These are phyloP conservation scores for Acanthiza pusilla DNA, from an alignment of 2,797 vertebrate genomes.

Conservation along the genomic window DNA sequence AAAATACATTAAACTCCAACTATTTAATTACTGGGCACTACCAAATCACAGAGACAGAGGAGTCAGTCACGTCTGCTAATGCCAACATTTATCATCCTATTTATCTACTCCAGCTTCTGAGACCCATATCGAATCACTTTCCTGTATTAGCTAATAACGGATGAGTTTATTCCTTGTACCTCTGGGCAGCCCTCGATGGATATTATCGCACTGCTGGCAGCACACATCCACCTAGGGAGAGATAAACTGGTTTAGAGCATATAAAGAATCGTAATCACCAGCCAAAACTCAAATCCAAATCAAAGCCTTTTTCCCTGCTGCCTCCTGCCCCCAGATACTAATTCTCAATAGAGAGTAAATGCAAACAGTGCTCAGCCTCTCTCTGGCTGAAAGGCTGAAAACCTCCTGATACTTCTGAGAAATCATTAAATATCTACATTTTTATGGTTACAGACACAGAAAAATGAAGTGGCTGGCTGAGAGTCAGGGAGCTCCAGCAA, in stretches of 20 bases:
- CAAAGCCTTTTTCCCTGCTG: not conserved
- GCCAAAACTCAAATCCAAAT: conserved; percentile 4
- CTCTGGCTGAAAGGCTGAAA: not conserved
- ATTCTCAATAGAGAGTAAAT: not conserved
- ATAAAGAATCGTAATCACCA: conserved; percentile 20
- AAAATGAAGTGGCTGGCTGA: not conserved
- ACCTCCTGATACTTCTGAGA: not conserved
- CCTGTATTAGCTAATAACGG: conserved; percentile 44
- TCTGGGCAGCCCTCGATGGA: conserved; percentile 28
- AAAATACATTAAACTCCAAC: conserved; percentile 66
- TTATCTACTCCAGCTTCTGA: conserved; percentile 62
- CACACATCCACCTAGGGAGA: conserved; percentile 41
- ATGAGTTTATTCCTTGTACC: conserved; percentile 46
- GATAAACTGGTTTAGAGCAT: conserved; percentile 34
- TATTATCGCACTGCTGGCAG: conserved; percentile 39
- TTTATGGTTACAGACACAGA: not conserved
- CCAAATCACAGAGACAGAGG: conserved; percentile 63
- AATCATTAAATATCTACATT: not conserved
- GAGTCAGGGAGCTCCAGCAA: not conserved
- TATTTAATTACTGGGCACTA: conserved; percentile 68
- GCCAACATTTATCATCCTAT: conserved; percentile 67
- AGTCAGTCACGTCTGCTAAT: conserved; percentile 64
- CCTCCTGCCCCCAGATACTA: not conserved
- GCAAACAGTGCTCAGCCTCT: not conserved
- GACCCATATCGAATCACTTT: conserved; percentile 52